Evolutionary conservation across 2,888 invertebrate genomes (phyloP), one percentile per base, ranked within the genome.

Genomic region (Esperia sulphurella): DNA sequence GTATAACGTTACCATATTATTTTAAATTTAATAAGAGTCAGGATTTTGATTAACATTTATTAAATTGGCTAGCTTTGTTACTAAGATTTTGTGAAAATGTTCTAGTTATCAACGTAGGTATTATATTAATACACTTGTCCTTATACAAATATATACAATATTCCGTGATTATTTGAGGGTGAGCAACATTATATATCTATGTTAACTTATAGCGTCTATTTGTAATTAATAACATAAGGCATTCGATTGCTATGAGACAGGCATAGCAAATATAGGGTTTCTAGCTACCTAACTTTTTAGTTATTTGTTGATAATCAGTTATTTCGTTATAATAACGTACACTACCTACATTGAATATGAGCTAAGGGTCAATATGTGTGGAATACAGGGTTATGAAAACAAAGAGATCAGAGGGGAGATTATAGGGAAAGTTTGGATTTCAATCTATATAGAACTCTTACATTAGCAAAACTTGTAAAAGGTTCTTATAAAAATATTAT

Each of bases 401-500:
- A 53, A 65, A 68, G 70, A 75, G 70, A 75, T 73, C 73, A 63
- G 21, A 68, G 59, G 54, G n/a, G 67, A 65, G 65, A 68, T 73
- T 68, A 68, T 58, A 57, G 59, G 65, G 64, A 41, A 61, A 59
- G 61, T 60, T 61, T 61, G 54, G 58, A 61, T 61, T 62, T 51
- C 52, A 57, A 65, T 57, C 61, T 59, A 66, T 53, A 59, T 63
- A 52, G 47, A 66, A 63, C 51, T 66, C 59, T 66, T 66, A 74
- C 38, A 38, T 66, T 67, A 71, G 65, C 65, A 65, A 68, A 68
- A 63, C 61, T 68, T 73, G 71, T 70, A 73, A 79, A 77, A 73
- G 68, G 73, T 71, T 64, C 69, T 75, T 77, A 79, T 68, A 75
- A 79, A 79, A 82, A 80, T 80, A 78, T 73, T 69, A 79, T 41